Evolutionary conservation across 2,113 vertebrate species (phyloP), one percentile per base, ranked within the genome.

Genomic region (Oxygymnocypris stewartii): DNA sequence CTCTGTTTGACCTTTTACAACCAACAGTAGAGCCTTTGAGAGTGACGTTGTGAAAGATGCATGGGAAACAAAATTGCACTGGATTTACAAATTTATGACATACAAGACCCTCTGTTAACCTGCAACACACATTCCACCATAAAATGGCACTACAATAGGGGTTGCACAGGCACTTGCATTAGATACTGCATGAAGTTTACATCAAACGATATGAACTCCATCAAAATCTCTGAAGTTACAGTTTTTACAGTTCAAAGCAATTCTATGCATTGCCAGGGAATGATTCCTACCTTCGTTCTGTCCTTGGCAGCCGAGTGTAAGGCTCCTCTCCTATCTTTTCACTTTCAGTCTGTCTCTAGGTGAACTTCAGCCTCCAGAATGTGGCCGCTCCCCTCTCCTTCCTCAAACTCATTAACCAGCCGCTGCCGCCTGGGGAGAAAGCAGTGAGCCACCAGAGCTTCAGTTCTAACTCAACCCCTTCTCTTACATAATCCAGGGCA

Each of bases 341-440:
- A 42, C 59, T 79, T 73, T 31, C 59, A 82, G 78, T 31, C 79
- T 80, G 57, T 77, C 18, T 87, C 40, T 82, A 59, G 82, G 75
- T 89, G 84, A 91, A 90, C 90, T 90, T 91, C 84, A 91, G 86
- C 69, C 90, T 82, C 31, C 42, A 78, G 61, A 57, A 73, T 23
- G 16, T 82, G 12, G 73, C 44, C 47, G 35, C 65, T 16, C 65
- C 76, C 76, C 76, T 85, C 71, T 61, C 77, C 16, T 77, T 82
- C 78, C 80, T 25, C 54, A 82, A 65, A 92, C 88, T 90, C 87
- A 90, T 91, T 92, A 91, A 91, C 89, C 69, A 86, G 73, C 61
- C 61, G 1, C 40, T 76, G 37, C 59, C n/a, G 71, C 54, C n/a
- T 57, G 44, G 83, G 71, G 77, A 84, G 44, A 84, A 40, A 47